Percentiles rank a stretch among this genome's conserved stretches.
These are phyloP conservation scores for Odontomachus brunneus DNA, from an alignment of 1,140 invertebrate genomes.

Conservation along the genomic window DNA sequence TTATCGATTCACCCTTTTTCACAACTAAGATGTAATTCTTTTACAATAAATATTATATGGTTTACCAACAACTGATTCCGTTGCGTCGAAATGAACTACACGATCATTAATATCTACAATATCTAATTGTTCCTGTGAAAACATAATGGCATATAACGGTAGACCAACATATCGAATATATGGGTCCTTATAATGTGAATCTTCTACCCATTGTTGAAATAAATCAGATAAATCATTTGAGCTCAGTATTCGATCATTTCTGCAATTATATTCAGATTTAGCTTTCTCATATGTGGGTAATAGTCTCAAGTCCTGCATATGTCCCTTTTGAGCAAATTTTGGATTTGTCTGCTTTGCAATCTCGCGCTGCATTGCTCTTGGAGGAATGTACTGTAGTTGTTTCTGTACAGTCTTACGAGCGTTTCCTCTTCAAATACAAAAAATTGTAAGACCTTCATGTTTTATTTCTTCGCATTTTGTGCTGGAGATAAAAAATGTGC, in stretches of 20 bases:
- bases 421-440: constrained; percentile 19
- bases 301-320: constrained; percentile 37
- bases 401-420: neutral
- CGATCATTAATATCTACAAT: constrained; percentile 11
- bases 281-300: constrained; percentile 11
- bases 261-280: constrained; percentile 38
- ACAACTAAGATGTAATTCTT: constrained; percentile 50
- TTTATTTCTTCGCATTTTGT: constrained; percentile 6
- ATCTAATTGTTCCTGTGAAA: constrained; percentile 28
- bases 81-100: constrained; percentile 51
- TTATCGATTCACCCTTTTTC: constrained; percentile 10
- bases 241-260: constrained; percentile 20
- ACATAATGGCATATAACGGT: constrained; percentile 43
- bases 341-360: neutral
- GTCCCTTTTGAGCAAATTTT: constrained; percentile 28
- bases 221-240: constrained; percentile 39
- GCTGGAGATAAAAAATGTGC: constrained; percentile 6
- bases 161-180: constrained; percentile 42
- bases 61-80: constrained; percentile 49
- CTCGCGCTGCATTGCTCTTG: neutral
- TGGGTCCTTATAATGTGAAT: constrained; percentile 33
- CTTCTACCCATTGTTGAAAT: constrained; percentile 38
- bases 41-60: constrained; percentile 45
- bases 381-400: neutral
- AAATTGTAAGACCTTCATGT: constrained; percentile 9